Base-by-base conservation (phyloP, 2,888 invertebrate species). In the Apoda limacodes region DNA sequence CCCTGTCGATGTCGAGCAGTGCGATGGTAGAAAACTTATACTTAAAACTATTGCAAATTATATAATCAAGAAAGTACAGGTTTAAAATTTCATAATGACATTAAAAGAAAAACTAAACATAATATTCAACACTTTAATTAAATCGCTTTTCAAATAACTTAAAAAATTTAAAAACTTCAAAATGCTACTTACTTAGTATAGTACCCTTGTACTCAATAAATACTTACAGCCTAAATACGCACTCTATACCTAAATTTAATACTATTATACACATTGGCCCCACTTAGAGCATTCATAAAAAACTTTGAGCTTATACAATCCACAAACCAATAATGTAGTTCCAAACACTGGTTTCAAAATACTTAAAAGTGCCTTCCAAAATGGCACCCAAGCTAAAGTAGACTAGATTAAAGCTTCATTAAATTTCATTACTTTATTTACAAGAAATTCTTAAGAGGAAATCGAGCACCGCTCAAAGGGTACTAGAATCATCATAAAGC, bases 331-430 rank as follows among this genome's bases (percentile, higher is more conserved):
- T 53, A 56, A 39, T n/a, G 37, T 54, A 55, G 46, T 33, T 51
- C n/a, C 37, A 48, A 48, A 61, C 58, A 69, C 65, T 68, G 62
- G 59, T 52, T 55, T 55, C 39, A 46, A 45, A 57, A 56, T 46
- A 49, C 47, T 42, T n/a, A 37, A 39, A 47, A 42, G 58, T 69
- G 70, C 69, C 63, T 48, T 46, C 50, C 57, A 50, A 61, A 65
- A 67, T 68, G 70, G 66, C 71, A 70, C 68, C 46, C 55, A 63
- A 64, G 67, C 70, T 58, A 64, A 65, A 67, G 64, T 61, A 65
- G 80, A 80, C 80, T 80, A 80, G 80, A 80, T 71, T 71, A 70
- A 74, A 78, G 75, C 75, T 76, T 78, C 76, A 70, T 60, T 72
- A 49, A 66, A 67, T 67, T 68, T 67, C 57, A 63, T 58, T 61